Percentiles rank a stretch among this genome's conserved stretches.
Conservation (phyloP, 1,140 invertebrate genomes). For the Adelges cooleyi region DNA sequence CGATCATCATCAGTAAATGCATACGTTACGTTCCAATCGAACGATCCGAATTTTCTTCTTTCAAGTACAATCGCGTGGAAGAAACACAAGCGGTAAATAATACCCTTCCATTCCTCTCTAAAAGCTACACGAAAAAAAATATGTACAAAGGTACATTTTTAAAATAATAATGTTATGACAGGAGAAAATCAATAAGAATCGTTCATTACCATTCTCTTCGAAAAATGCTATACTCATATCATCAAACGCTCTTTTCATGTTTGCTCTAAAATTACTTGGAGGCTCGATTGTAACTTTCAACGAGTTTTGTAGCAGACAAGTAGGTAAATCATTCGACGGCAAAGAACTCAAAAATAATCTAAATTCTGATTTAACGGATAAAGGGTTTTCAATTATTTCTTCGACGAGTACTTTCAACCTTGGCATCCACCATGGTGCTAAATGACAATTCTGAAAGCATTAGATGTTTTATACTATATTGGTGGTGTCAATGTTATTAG, state of each 20-base stretch:
- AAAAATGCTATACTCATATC: constrained; percentile 70
- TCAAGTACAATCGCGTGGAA: constrained; percentile 82
- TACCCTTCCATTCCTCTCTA: constrained; percentile 51
- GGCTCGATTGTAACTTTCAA: constrained; percentile 90
- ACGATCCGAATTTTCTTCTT: constrained; percentile 76
- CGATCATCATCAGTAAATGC: constrained; percentile 82
- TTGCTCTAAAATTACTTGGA: constrained; percentile 59
- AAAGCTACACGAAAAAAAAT: background rate
- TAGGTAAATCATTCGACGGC: constrained; percentile 74
- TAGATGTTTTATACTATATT: too few relatives aligned
- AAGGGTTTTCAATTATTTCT: constrained; percentile 50
- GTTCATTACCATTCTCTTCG: constrained; percentile 56
- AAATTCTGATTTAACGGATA: constrained; percentile 50
- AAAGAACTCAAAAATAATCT: constrained; percentile 78
- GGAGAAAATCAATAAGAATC: too few relatives aligned
- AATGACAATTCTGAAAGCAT: constrained; percentile 78
- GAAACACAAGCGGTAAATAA: constrained; percentile 64
- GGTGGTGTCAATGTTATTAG: too few relatives aligned
- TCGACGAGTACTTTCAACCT: constrained; percentile 56
- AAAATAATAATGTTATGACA: too few relatives aligned
- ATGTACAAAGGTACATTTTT: too few relatives aligned
- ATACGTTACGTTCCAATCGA: constrained; percentile 84
- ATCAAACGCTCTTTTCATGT: constrained; percentile 65
- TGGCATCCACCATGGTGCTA: constrained; percentile 84
- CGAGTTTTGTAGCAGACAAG: constrained; percentile 79